Evolutionary conservation across 2,888 invertebrate genomes (phyloP).

Genomic region (Cantharis rufa): DNA sequence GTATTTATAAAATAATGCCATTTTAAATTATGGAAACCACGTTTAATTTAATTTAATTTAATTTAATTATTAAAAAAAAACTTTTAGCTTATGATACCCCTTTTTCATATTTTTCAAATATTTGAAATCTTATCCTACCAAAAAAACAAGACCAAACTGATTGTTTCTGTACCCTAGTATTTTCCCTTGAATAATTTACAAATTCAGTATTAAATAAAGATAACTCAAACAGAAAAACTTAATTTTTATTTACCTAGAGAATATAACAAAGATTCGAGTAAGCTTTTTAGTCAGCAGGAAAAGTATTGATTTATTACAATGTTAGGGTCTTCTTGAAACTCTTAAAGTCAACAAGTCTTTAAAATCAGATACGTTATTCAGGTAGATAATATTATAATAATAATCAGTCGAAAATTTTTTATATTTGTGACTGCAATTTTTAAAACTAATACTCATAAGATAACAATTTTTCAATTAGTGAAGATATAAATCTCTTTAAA

Average conservation of each 20-base stretch:
- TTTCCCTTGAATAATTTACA: neutral
- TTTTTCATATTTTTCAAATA: no score
- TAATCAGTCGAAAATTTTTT: neutral
- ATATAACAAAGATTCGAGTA: neutral
- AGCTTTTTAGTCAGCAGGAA: neutral
- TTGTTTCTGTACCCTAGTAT: no score
- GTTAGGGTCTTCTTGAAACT: neutral
- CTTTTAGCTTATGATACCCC: no score
- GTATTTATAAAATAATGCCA: no score
- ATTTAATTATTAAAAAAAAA: no score
- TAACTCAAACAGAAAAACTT: neutral
- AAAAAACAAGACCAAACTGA: no score
- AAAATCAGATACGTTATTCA: neutral
- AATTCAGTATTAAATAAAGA: neutral
- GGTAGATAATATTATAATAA: neutral
- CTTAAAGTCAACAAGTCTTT: neutral
- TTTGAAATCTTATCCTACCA: no score
- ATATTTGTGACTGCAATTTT: neutral
- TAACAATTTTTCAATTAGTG: neutral
- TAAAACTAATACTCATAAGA: neutral
- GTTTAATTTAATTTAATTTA: no score
- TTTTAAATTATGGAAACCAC: no score
- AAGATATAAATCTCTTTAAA: neutral
- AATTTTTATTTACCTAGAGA: neutral
- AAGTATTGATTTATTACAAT: neutral